A percentile compares a stretch with the other conserved stretches of the same genome.
phyloP scores from a whole-genome alignment of 2,113 vertebrate species.

The Oophaga pumilio region DNA sequence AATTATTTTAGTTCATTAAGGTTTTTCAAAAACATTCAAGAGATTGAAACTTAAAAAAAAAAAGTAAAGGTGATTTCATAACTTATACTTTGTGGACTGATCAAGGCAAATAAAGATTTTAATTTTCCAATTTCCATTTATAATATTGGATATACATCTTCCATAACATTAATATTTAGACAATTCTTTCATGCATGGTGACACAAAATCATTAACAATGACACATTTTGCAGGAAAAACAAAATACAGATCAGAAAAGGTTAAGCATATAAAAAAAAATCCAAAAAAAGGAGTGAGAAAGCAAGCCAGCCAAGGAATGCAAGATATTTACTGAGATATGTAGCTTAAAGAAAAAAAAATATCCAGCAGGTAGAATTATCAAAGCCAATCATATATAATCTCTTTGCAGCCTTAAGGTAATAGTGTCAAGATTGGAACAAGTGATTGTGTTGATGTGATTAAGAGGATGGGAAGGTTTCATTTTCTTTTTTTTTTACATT shows the following conservation, averaged over 20 bases:
- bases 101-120: background rate
- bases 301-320: slow-evolving; percentile 59
- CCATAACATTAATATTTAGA: slow-evolving; percentile 39
- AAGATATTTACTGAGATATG: slow-evolving; percentile 68
- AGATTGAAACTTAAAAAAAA: background rate
- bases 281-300: slow-evolving; percentile 45
- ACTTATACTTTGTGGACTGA: slow-evolving; percentile 44
- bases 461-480: slow-evolving; percentile 42
- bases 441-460: slow-evolving; percentile 68
- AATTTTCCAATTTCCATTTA: background rate
- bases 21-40: background rate
- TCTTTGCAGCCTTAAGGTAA: slow-evolving; percentile 68
- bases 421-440: slow-evolving; percentile 67
- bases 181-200: slow-evolving; percentile 55
- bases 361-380: slow-evolving; percentile 67
- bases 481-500: slow-evolving; percentile 49
- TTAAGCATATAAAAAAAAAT: slow-evolving; percentile 61
- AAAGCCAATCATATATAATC: slow-evolving; percentile 72
- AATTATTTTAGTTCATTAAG: background rate
- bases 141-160: background rate
- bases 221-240: slow-evolving; percentile 61
- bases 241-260: slow-evolving; percentile 63
- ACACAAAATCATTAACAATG: slow-evolving; percentile 64
- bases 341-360: slow-evolving; percentile 68
- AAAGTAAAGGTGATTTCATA: slow-evolving; percentile 30